phyloP scores from a whole-genome alignment of 2,113 vertebrate genomes.

The Pampusana beccarii region DNA sequence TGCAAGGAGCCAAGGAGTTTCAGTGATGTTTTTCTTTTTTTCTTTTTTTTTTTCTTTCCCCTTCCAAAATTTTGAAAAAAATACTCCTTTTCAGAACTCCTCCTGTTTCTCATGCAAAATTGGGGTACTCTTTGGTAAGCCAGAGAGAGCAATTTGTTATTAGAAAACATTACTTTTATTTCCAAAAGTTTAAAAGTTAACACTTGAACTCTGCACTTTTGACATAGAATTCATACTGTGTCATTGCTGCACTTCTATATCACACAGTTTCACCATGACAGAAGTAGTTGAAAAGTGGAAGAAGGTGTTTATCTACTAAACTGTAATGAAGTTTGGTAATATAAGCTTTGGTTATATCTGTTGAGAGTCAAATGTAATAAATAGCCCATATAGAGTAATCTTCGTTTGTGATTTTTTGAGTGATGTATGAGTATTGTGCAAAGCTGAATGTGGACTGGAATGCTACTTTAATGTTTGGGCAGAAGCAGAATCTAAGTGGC shows the following conservation, averaged over 20 bases:
- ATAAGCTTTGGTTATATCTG: not conserved
- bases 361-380: not conserved
- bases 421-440: not conserved
- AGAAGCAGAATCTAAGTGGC: not conserved
- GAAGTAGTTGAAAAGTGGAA: not conserved
- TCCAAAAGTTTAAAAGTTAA: not conserved
- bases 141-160: not conserved
- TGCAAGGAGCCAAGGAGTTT: not conserved
- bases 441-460: not conserved
- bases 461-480: not conserved
- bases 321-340: not conserved
- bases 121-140: not conserved
- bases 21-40: not conserved
- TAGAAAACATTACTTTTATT: not conserved
- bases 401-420: not conserved
- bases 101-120: not conserved
- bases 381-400: not conserved
- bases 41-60: too few relatives aligned
- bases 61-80: not conserved
- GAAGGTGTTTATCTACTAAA: not conserved
- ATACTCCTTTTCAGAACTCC: not conserved
- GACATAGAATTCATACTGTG: accelerated
- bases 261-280: not conserved
- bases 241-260: not conserved
- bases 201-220: not conserved